Evolutionary conservation across 2,113 vertebrate genomes (phyloP), one percentile per base, ranked within the genome.

Genomic region (Solea solea): DNA sequence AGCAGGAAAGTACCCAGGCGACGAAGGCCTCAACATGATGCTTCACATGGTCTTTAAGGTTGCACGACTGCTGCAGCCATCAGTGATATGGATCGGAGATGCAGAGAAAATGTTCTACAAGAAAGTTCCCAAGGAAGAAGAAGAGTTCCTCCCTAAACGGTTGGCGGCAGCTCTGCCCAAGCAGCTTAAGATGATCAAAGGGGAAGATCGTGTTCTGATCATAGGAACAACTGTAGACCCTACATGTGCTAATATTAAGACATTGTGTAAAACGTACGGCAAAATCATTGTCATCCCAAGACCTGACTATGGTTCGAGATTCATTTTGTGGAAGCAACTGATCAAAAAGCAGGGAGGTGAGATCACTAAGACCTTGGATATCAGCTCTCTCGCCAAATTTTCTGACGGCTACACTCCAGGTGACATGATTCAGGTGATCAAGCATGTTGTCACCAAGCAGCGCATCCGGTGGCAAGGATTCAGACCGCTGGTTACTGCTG

Each of bases 31-130:
- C 0, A 84, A 94, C 72, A 93, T 95, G 93, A 82, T 96, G 82
- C 70, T 96, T 7, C 95, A 96, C 62, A 76, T 95, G 34, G 94
- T 97, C 15, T 94, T 96, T 41, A 97, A 96, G 95, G 93, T 95
- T 57, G 94, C 93, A 6, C 92, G 86, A 56, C 45, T 93, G 39
- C 50, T 95, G 49, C 95, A 96, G 49, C 95, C 95, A 0, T 95
- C 95, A 0, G 92, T 96, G 15, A 92, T 97, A 69, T 95, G 94
- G 95, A 93, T 96, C 13, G 93, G 89, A 64, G 90, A 94, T 2
- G 88, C 94, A 0, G 94, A 97, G 85, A 96, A 95, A 71, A 94
- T 91, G 63, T 96, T 96, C 84, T 95, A 94, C 77, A 96, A 95
- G 85, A 95, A 93, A 75, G 76, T 95, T 50, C 94, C 95, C 0